Base-by-base conservation (phyloP, 2,888 invertebrate species). In the Machimus atricapillus region DNA sequence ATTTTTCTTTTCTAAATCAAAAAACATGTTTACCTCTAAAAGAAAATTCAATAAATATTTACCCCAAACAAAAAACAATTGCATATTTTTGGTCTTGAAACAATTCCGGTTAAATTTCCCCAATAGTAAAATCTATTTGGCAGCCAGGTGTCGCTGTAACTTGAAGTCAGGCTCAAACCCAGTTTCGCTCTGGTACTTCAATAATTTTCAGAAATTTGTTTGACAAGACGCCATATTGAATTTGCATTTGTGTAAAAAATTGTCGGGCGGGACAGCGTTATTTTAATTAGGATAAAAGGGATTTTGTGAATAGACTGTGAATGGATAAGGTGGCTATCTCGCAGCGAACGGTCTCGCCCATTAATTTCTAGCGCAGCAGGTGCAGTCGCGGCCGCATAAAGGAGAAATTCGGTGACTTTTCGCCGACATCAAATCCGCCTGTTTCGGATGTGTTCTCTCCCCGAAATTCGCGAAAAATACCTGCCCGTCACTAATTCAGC, bases 221-320 rank as follows among this genome's bases (percentile, higher is more conserved):
- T 87, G 86, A 88, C 87, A 88, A 46, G 81, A 66, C 86, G 87
- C 87, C 87, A 87, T 88, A 87, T 88, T 88, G 87, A 82, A 86
- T 85, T 88, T 66, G 88, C 87, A 86, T 87, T 85, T 81, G 46
- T 86, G 52, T 86, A 37, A 81, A 86, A 87, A 87, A 87, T 85
- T 79, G 86, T 88, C 88, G 88, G 88, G 88, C 88, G 88, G 88
- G 86, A 86, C 87, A 81, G 85, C 74, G 74, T 37, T 52, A 46
- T 86, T 77, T 78, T 78, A 77, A 77, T 58, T 58, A 58, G 77
- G 58, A 77, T 78, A 37, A 86, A 56, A 37, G 16, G n/a, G 34
- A 78, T 77, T 85, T 86, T 86, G 86, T 86, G 86, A 86, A 86
- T 86, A 86, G 77, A 86, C 86, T 77, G 77, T 56, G 77, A 56